A percentile compares a stretch with the other conserved stretches of the same genome.
These are phyloP conservation scores for Neosalanx taihuensis DNA, from an alignment of 2,797 vertebrate genomes.

Conservation along the genomic window DNA sequence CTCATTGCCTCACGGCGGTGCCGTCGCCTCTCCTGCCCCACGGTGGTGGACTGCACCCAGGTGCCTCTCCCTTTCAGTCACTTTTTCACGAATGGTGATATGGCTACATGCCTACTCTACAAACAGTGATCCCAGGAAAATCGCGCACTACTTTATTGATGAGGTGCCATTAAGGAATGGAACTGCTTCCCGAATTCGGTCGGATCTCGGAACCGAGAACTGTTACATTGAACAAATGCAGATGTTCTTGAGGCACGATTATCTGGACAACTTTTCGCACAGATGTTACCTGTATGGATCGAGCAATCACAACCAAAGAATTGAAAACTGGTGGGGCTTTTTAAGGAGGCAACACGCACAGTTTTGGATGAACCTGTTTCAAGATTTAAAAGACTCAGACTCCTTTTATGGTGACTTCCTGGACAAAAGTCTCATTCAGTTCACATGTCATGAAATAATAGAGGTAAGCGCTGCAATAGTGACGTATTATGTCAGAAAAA, in stretches of 20 bases:
- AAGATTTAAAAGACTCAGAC: constrained; percentile 24
- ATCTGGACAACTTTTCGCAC: constrained; percentile 19
- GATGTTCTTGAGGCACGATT: constrained; percentile 25
- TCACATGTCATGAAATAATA: constrained; percentile 34
- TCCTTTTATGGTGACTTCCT: constrained; percentile 24
- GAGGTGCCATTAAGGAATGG: not conserved
- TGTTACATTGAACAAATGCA: constrained; percentile 19
- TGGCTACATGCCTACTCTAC: not conserved
- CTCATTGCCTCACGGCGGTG: no score
- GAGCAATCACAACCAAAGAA: constrained; percentile 29
- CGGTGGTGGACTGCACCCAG: no score
- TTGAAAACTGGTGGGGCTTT: constrained; percentile 37
- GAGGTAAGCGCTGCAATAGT: constrained; percentile 10
- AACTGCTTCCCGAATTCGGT: constrained; percentile 16
- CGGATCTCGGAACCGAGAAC: constrained; percentile 29
- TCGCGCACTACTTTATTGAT: not conserved
- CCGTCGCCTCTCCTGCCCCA: no score
- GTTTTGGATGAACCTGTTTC: constrained; percentile 41
- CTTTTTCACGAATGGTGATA: no score
- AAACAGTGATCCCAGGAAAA: not conserved
- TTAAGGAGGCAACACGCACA: constrained; percentile 33
- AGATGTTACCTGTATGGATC: constrained; percentile 29
- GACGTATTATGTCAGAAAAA: no score
- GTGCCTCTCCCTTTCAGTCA: no score
- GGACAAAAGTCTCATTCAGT: constrained; percentile 19